phyloP scores from a whole-genome alignment of 2,113 vertebrate species.

The Illadopsis cleaveri region DNA sequence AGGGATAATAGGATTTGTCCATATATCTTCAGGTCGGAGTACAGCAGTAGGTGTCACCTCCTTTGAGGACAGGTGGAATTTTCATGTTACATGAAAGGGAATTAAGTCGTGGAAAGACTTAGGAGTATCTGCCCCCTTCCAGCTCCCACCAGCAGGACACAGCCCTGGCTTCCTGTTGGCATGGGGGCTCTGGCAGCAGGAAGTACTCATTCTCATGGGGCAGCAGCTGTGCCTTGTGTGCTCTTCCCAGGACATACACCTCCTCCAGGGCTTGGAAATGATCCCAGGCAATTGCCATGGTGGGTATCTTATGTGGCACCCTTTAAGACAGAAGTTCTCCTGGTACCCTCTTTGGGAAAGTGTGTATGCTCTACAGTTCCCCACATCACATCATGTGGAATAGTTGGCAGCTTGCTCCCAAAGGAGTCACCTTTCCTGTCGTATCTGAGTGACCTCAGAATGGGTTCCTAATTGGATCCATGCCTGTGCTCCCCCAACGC shows the following conservation, averaged over 20 bases:
- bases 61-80: background rate
- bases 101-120: background rate
- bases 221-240: background rate
- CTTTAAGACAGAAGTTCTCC: background rate
- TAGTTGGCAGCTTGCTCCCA: background rate
- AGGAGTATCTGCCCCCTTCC: background rate
- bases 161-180: background rate
- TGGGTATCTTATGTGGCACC: background rate
- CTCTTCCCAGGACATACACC: background rate
- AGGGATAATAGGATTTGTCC: background rate
- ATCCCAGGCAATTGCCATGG: background rate
- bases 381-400: background rate
- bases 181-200: background rate
- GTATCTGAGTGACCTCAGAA: background rate
- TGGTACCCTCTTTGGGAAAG: background rate
- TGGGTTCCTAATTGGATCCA: background rate
- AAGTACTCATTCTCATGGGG: rapidly evolving
- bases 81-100: background rate
- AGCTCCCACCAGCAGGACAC: background rate
- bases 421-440: conserved; percentile 1
- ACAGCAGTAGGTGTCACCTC: background rate
- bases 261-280: background rate
- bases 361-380: background rate
- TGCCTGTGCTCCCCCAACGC: background rate
- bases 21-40: background rate